Evolutionary conservation across 2,113 vertebrate species (phyloP).

Genomic region (Leuciscus idus): DNA sequence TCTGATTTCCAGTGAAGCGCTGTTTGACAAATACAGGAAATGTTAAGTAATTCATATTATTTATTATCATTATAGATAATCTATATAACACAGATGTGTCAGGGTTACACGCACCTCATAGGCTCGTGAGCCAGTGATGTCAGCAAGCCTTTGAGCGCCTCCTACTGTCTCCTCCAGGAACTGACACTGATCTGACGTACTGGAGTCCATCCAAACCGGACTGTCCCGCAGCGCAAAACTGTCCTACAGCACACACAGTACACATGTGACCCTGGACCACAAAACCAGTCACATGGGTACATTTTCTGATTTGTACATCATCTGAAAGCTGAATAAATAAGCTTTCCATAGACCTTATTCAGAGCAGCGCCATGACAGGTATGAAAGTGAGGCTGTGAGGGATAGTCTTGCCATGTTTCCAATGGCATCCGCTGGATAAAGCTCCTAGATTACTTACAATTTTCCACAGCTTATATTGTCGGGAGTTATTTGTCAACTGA

Average conservation of each 20-base stretch:
- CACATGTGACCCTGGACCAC: not conserved
- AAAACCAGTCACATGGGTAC: too few species aligned
- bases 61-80: not conserved
- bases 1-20: constrained; percentile 98
- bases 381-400: too few species aligned
- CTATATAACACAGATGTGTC: too few species aligned
- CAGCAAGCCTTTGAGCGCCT: constrained; percentile 80
- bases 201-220: constrained; percentile 98
- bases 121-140: constrained; percentile 89
- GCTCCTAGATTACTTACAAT: too few species aligned
- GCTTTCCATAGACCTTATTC: too few species aligned
- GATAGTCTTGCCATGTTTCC: too few species aligned
- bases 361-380: too few species aligned
- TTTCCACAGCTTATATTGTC: too few species aligned
- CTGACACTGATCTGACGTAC: constrained; percentile 82
- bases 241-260: constrained; percentile 66
- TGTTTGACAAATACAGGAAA: not conserved
- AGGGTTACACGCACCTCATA: constrained; percentile 82
- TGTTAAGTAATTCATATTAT: not conserved
- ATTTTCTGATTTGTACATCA: too few species aligned
- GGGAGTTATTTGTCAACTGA: too few species aligned
- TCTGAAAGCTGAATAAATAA: too few species aligned
- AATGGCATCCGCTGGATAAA: too few species aligned
- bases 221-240: constrained; percentile 83
- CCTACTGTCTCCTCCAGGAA: constrained; percentile 81